Base-by-base conservation (phyloP, 1,140 invertebrate genomes). In the Lasioglossum baleicum region DNA sequence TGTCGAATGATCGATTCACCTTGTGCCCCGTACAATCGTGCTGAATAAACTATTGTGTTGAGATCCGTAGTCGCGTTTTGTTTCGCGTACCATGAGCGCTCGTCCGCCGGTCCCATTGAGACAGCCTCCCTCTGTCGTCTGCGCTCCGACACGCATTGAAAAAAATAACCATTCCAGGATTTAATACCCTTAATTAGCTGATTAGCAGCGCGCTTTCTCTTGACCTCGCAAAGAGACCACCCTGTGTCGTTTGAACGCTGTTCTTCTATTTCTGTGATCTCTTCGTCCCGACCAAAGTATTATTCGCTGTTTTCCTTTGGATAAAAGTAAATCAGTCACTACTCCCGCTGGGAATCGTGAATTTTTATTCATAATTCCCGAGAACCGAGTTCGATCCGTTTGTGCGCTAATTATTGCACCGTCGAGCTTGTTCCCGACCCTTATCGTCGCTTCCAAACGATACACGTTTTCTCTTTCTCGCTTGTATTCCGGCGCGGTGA, bases 391-490 rank as follows among this genome's bases (percentile, higher is more conserved):
- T 74, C 81, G 82, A 82, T 86, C 76, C 84, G 84, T 86, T 81
- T 76, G 85, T 80, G 53, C 79, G 88, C 91, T 92, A 92, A 92
- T 92, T 92, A 92, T 92, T 89, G 88, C 91, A 89, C 87, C 75
- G 71, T 51, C 70, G 78, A 81, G 56, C 20, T 58, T n/a, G 17
- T 58, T 75, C 80, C 58, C 86, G 11, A 2, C 61, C 56, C 84
- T 60, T 82, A 75, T 51, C 69, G 60, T 77, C 40, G 56, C 17
- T 60, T 64, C 44, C 64, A 48, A 78, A 13, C 67, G 69, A 82
- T 70, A 80, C 67, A 66, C 73, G 5, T 40, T 76, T 75, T 80
- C 76, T 61, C 75, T 51, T 63, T 75, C 63, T 81, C 78, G 69
- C 79, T 71, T 71, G 67, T 75, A 71, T 75, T 75, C 75, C 74